These are phyloP conservation scores for Nesometra sesokonis DNA, from an alignment of 35 echinoderm and acorn worm species.

Conservation along the genomic window DNA sequence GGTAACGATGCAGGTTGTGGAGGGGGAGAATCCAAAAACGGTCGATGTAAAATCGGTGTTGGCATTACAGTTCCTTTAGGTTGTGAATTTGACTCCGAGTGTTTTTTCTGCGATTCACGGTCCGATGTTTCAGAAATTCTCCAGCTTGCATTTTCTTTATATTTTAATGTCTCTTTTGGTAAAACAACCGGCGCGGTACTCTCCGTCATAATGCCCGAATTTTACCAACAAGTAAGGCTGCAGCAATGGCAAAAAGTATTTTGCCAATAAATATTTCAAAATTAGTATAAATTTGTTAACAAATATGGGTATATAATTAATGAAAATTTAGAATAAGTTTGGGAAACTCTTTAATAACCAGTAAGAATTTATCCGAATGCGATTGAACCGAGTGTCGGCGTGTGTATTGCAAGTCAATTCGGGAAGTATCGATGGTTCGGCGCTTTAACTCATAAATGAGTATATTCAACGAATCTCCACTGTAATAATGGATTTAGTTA, in stretches of 20 bases:
- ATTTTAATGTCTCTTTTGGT: not conserved
- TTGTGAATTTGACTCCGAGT: not conserved
- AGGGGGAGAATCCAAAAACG: not conserved
- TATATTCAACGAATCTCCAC: not conserved
- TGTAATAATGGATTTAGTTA: not conserved
- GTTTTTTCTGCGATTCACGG: not conserved
- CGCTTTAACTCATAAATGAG: not conserved
- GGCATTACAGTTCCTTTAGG: not conserved
- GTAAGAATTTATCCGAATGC: not conserved
- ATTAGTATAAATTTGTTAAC: too few relatives aligned
- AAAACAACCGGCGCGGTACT: not conserved
- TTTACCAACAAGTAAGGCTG: too few relatives aligned
- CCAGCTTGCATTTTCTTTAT: not conserved
- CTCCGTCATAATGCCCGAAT: not conserved
- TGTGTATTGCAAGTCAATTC: not conserved
- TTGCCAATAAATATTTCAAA: too few relatives aligned
- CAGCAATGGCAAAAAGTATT: too few relatives aligned
- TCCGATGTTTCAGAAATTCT: not conserved
- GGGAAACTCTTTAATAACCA: not conserved
- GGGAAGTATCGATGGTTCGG: not conserved
- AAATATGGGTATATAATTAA: not conserved
- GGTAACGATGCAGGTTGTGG: not conserved
- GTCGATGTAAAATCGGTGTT: not conserved
- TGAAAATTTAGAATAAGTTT: not conserved
- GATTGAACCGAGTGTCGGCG: not conserved